Conservation (phyloP, 2,113 vertebrate genomes). For the Brachypteracias leptosomus region DNA sequence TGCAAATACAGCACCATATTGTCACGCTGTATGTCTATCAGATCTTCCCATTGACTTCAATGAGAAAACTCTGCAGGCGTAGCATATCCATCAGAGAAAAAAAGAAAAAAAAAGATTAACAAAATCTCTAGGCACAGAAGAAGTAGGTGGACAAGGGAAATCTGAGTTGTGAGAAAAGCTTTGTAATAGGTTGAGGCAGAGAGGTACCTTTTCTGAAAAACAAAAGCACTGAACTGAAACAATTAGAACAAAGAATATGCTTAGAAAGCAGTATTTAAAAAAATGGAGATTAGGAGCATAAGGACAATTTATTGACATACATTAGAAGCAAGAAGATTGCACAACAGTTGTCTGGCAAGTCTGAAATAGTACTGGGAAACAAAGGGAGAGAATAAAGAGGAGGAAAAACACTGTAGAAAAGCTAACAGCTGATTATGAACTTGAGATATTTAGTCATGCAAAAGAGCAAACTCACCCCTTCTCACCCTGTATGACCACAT, state of each 20-base stretch:
- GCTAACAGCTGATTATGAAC: not conserved
- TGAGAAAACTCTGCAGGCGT: not conserved
- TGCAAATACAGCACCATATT: not conserved
- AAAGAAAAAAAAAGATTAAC: not conserved
- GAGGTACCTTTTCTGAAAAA: not conserved
- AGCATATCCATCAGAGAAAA: not conserved
- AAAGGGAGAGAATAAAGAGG: slow-evolving; percentile 3
- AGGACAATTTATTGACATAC: slow-evolving; percentile 1
- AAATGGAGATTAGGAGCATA: not conserved
- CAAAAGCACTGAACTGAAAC: not conserved
- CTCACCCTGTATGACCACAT: not conserved
- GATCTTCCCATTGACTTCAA: not conserved
- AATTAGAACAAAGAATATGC: not conserved
- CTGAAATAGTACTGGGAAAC: slow-evolving; percentile 18
- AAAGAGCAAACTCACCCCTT: not conserved
- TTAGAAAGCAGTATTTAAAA: not conserved
- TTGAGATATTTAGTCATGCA: not conserved
- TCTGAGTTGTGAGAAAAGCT: not conserved
- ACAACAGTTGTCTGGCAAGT: slow-evolving; percentile 2
- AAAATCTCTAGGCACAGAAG: not conserved
- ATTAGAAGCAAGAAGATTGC: not conserved
- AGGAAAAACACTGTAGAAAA: not conserved
- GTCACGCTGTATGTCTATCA: not conserved
- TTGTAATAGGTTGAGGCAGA: not conserved
- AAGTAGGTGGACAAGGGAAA: not conserved